Evolutionary conservation across 2,888 invertebrate genomes (phyloP), one percentile per base, ranked within the genome.

Genomic region (Lordiphosa fenestrarum): DNA sequence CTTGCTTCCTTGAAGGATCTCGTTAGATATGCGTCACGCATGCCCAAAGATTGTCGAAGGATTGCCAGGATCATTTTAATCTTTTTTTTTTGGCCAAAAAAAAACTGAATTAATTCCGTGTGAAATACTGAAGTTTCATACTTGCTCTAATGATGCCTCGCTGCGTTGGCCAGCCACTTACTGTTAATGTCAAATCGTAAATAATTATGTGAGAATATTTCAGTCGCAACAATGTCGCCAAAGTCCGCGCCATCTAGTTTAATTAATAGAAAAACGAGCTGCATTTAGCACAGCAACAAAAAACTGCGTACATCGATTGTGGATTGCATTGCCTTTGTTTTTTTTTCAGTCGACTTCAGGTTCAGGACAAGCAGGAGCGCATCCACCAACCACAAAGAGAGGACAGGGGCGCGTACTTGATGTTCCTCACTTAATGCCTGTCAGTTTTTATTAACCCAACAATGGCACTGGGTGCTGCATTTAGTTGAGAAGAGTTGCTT

Each of bases 191-290:
- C 71, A 75, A 77, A 84, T 85, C 85, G 86, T 85, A 86, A 85
- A 85, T 86, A 85, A 85, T 85, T 86, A 85, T 85, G 85, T 85
- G 86, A 86, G 85, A 85, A 86, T 84, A 82, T 84, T 82, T 77
- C 78, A 77, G 75, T 49, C 25, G 6, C 25, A 25, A 25, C 69
- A 52, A 59, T 55, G 62, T 56, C 66, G 52, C 61, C 51, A 53
- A 36, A 30, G 33, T 19, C n/a, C 33, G 33, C 33, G 15, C 35
- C 30, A 57, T 47, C 12, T 15, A 21, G 30, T 71, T 77, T 77
- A 77, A 77, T 77, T 77, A 77, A 77, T 77, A 77, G 77, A 77
- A 67, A 64, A 71, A 70, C 69, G 59, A 69, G 58, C 65, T 66
- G 48, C 23, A 23, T 23, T 23, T 23, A 23, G 37, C 44, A 36